Base-by-base conservation (phyloP, 2,888 invertebrate genomes). In the Lepidochrysops patricia region DNA sequence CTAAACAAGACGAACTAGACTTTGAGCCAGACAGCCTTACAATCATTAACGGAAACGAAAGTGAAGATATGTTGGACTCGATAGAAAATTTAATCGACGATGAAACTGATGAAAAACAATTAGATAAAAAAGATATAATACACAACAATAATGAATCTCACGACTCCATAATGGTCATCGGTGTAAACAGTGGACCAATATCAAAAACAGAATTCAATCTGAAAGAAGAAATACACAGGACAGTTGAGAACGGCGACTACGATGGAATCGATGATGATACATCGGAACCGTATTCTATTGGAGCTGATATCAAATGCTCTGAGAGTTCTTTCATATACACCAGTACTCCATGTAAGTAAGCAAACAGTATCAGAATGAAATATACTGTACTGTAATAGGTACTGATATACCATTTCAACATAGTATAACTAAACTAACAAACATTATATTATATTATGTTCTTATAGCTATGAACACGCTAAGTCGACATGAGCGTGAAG, bases 401-500 rank as follows among this genome's bases (percentile, higher is more conserved):
- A n/a, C n/a, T n/a, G n/a, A n/a, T n/a, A n/a, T n/a, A n/a, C n/a
- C n/a, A n/a, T n/a, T n/a, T n/a, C 9, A 69, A 37, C 2, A 29
- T 29, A 29, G 0, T 29, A 29, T 29, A 29, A 29, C 29, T 29
- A 7, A 6, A 5, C 6, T 29, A n/a, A n/a, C 27, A 60, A 57
- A 26, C 6, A n/a, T 35, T 9, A 26, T 43, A 9, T 34, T 54
- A 13, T 29, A 6, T 48, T 56, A 35, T 43, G 66, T 15, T 7
- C 7, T 15, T 49, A 12, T 19, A 62, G 64, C 66, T 25, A 63
- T 63, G 15, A 70, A 76, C 64, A 84, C 86, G 1, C 66, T 84
- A 19, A 84, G 77, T 66, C 80, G 77, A 2, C 91, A 90, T 50
- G 91, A 92, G 72, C 81, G 91, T 62, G 91, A 91, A 70, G 88